phyloP scores from a whole-genome alignment of 2,113 vertebrate species.

The Perognathus longimembris region DNA sequence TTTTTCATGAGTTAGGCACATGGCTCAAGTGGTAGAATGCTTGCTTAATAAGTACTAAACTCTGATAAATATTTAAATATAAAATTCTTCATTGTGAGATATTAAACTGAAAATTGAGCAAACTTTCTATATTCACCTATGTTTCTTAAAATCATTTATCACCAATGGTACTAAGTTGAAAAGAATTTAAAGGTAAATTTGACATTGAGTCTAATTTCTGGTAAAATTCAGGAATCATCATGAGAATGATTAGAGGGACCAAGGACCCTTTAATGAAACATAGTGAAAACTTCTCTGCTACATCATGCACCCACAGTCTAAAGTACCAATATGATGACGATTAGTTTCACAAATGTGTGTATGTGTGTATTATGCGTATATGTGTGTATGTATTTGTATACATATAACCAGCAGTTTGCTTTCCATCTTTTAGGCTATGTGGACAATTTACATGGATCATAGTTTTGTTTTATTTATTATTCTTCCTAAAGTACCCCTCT shows the following conservation, averaged over 20 bases:
- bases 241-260: not conserved
- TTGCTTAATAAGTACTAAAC: no score
- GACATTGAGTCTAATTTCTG: not conserved
- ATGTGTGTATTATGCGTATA: no score
- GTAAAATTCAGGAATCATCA: not conserved
- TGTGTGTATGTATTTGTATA: no score
- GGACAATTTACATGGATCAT: not conserved
- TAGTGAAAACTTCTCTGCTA: no score
- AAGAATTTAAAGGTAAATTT: slow-evolving; percentile 1
- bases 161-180: slow-evolving; percentile 3
- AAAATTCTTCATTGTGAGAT: not conserved
- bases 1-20: not conserved
- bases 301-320: not conserved
- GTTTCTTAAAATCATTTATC: slow-evolving; percentile 22
- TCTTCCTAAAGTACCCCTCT: not conserved
- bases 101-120: slow-evolving; percentile 15
- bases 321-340: not conserved
- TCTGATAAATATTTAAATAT: slow-evolving; percentile 33
- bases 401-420: not conserved
- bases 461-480: not conserved
- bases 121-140: not conserved
- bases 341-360: no score
- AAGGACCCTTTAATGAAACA: not conserved
- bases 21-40: no score
- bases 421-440: not conserved